Evolutionary conservation across 1,140 invertebrate species (phyloP), one percentile per base, ranked within the genome.

Genomic region (Ceratoteleas bidentatus): DNA sequence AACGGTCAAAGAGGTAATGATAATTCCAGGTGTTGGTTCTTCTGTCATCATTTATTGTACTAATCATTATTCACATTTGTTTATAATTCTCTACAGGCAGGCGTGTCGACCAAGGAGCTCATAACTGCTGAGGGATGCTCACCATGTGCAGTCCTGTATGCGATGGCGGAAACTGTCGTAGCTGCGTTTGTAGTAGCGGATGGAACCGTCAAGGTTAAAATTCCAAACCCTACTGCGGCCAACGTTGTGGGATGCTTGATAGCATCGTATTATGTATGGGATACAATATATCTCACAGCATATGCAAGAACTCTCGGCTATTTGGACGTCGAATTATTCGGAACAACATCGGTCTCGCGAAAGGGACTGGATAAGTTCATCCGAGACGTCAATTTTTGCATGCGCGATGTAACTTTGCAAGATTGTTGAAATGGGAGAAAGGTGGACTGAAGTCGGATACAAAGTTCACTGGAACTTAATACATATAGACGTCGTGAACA

Each of bases 181-280:
- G 14, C 15, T 4, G 50, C 50, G 16, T 52, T 24, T 52, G 50
- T 52, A 9, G 50, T 40, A 40, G 16, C 16, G 1, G 14, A 52
- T 24, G 50, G 50, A 52, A 24, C 50, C 16, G 11, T 52, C 14
- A 52, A 52, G 16, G 50, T 52, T 10, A 52, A 52, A 52, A 34
- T 54, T 54, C 8, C 52, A 13, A 34, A 54, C 10, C 52, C 52
- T 33, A 34, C 52, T n/a, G 32, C n/a, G 3, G 24, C 52, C 9
- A 54, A 54, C 34, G 11, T 14, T n/a, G 45, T 49, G 0, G 45
- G 32, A 54, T 34, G 52, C 33, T 54, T 54, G n/a, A 33, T 54
- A 34, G 52, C 32, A 13, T 34, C 32, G n/a, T 54, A 54, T 34
- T 54, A 54, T 54, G 52, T 54, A 0, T 54, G 52, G 52, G 52